A percentile compares a stretch with the other conserved stretches of the same genome.
These are phyloP conservation scores for Paramuricea clavata DNA, from an alignment of 92 coral and sea anemone species.

Conservation along the genomic window DNA sequence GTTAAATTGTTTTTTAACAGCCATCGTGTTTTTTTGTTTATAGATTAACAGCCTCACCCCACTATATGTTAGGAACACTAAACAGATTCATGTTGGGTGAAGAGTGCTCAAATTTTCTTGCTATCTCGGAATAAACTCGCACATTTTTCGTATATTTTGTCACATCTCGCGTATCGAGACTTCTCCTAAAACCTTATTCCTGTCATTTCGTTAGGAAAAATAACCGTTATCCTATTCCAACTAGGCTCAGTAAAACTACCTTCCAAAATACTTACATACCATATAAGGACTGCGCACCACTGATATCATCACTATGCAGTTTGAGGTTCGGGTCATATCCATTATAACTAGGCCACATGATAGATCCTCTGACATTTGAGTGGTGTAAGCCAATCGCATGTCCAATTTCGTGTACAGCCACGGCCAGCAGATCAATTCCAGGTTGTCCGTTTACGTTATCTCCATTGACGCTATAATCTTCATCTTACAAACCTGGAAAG, in stretches of 20 bases:
- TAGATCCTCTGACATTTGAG: constrained; percentile 81
- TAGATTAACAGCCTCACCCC: too few species aligned
- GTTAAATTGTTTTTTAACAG: too few species aligned
- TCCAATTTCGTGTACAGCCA: constrained; percentile 93
- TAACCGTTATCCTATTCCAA: not conserved
- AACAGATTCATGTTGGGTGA: too few species aligned
- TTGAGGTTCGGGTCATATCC: constrained; percentile 76
- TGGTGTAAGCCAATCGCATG: constrained; percentile 85
- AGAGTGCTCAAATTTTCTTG: too few species aligned
- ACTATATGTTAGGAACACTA: too few species aligned
- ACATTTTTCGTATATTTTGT: too few species aligned
- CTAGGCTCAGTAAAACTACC: not conserved
- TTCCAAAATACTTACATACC: constrained; percentile 51
- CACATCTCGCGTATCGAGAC: too few species aligned
- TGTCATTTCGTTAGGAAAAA: not conserved
- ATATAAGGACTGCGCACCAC: constrained; percentile 78
- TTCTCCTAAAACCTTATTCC: too few species aligned
- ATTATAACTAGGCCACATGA: constrained; percentile 87
- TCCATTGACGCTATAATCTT: constrained; percentile 72
- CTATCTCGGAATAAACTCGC: too few species aligned
- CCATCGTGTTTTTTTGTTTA: too few species aligned
- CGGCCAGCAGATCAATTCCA: constrained; percentile 85
- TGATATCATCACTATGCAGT: constrained; percentile 76
- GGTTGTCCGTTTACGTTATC: constrained; percentile 16
- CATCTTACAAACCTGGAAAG: constrained; percentile 43